Base-by-base conservation (phyloP, 2,113 vertebrate species). In the Malurus melanocephalus region DNA sequence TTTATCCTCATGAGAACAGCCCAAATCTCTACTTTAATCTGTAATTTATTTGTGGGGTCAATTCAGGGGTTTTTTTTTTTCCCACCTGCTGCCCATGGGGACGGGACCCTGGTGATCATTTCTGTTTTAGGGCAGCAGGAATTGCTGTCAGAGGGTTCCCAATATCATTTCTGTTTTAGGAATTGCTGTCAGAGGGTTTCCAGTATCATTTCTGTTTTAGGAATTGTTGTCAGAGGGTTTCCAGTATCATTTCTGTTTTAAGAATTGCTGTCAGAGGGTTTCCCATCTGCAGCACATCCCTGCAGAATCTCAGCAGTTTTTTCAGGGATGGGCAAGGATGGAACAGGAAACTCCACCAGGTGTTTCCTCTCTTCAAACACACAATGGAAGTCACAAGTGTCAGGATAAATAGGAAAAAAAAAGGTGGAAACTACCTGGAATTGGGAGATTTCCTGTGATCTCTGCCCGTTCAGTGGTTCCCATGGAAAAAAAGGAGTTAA, bases 361-460 rank as follows among this genome's bases (percentile, higher is more conserved):
- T 35, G 24, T 38, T 40, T 48, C 40, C 23, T 43, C 30, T 79
- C 32, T 28, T 48, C 27, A 85, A 84, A 68, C 52, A 21, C 32
- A 6, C 2, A 0, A 1, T 46, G 27, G 43, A 46, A 75, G 16
- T 30, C n/a, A 7, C 35, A 79, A 0, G 10, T 40, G 11, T 20
- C 3, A 5, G 80, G 32, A 20, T 5, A 35, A 74, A 4, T 1
- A 65, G 71, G 35, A 60, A 16, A 19, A 68, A 51, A 2, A 2
- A 7, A 78, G 27, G 43, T 19, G 30, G 40, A 52, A 78, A 48
- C 28, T 46, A 67, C 23, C 45, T 84, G 74, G 27, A 66, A 64
- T n/a, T 60, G 9, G 22, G 51, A 60, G 24, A 30, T 72, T 66
- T 40, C 62, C 62, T 23, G 14, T 33, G 45, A 35, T 46, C 4